These are phyloP conservation scores for Halcyon leucocephala DNA, from an alignment of 2,797 vertebrate genomes.

Conservation along the genomic window DNA sequence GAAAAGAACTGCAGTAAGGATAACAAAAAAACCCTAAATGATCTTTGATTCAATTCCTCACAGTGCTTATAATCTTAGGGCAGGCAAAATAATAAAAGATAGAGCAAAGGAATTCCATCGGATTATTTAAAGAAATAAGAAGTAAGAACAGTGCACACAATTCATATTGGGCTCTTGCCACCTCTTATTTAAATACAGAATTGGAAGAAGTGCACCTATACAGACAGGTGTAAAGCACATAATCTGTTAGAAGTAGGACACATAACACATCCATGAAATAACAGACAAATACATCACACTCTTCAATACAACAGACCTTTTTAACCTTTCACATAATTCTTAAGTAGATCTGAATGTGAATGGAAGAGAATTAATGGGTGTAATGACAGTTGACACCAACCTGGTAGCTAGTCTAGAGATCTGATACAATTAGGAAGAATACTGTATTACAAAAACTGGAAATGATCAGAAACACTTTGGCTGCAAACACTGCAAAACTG, in stretches of 20 bases:
- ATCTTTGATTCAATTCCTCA: background rate
- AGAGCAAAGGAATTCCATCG: conserved; percentile 7
- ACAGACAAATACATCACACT: background rate
- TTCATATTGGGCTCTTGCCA: conserved; percentile 7
- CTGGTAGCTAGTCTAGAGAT: background rate
- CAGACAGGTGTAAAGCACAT: background rate
- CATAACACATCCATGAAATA: background rate
- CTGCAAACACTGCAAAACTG: conserved; percentile 39
- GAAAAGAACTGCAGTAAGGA: background rate
- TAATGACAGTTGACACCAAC: background rate
- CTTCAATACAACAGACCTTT: background rate
- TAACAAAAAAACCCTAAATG: background rate
- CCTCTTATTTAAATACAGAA: background rate
- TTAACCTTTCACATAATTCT: conserved; percentile 18
- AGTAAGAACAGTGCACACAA: background rate
- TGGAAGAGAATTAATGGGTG: background rate
- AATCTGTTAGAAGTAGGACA: background rate
- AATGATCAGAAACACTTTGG: conserved; percentile 1
- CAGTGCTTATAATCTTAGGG: background rate
- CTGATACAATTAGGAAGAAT: background rate
- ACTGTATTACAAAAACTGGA: background rate
- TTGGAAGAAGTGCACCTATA: background rate
- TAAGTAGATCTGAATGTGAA: background rate
- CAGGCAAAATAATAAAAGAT: conserved; percentile 32
- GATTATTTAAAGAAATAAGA: conserved; percentile 41